Evolutionary conservation across 2,113 vertebrate genomes (phyloP), one percentile per base, ranked within the genome.

Genomic region (Otolemur garnettii): DNA sequence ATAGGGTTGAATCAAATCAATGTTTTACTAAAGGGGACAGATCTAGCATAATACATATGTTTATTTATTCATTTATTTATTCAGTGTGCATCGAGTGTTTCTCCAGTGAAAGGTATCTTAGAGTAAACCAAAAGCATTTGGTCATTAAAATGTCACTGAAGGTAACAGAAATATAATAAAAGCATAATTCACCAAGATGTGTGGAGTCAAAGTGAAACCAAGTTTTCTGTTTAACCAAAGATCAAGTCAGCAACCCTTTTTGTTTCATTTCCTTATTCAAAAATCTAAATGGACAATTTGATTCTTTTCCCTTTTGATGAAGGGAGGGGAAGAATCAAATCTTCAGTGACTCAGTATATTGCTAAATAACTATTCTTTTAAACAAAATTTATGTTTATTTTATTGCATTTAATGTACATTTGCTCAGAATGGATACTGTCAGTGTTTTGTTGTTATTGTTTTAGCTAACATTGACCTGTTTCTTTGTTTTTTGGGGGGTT

Each of bases 171-270:
- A 75, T 28, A 24, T 45, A 89, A 19, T 79, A 78, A 69, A 71
- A 66, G 21, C 55, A 30, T 11, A 79, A 21, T 35, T 94, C 4
- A 17, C 60, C 33, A 60, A 78, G 33, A 80, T 69, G 38, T 22
- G 35, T 2, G 26, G 13, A 38, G 24, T 88, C 72, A 72, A 91
- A 93, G 38, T 87, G 77, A 88, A 90, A 82, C n/a, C 30, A 74
- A 93, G 69, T 87, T 94, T 96, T 91, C 74, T 78, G 17, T 90
- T 81, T 88, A 81, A 87, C 17, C n/a, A n/a, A 93, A 30, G 42
- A 42, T 79, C 42, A 93, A 92, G 50, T 8, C 35, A 53, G 42
- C 18, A 69, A 75, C 4, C 0, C 19, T 8, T 90, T 82, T 64
- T 57, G 17, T 53, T 80, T 87, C 45, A 86, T 55, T 78, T 68